Percentiles rank a stretch among this genome's conserved stretches.
These are phyloP conservation scores for Tachina lurida DNA, from an alignment of 2,888 invertebrate genomes.

Conservation along the genomic window DNA sequence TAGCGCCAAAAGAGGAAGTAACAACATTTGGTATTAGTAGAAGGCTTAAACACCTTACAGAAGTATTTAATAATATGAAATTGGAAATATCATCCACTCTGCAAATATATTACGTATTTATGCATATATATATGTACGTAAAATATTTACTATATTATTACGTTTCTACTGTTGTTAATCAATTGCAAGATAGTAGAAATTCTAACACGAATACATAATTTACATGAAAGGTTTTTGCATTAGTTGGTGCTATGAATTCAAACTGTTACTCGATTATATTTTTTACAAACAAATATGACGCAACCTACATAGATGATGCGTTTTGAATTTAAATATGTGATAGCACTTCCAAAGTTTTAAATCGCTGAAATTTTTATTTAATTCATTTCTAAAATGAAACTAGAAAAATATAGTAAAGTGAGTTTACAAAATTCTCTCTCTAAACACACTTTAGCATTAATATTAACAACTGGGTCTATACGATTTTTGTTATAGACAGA, in stretches of 20 bases:
- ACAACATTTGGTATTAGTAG: constrained; percentile 12
- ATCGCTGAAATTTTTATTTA: constrained; percentile 16
- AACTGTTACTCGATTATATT: constrained; percentile 34
- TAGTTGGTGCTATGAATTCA: constrained; percentile 43
- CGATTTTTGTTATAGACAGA: no score
- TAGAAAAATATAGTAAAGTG: neutral
- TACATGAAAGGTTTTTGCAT: neutral
- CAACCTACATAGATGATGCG: constrained; percentile 50
- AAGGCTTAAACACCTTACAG: constrained; percentile 26
- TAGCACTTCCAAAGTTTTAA: constrained; percentile 24
- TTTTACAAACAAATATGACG: constrained; percentile 61
- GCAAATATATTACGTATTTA: neutral
- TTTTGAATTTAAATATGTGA: constrained; percentile 43
- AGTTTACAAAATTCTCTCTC: neutral
- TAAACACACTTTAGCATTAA: no score
- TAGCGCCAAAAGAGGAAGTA: neutral
- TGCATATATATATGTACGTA: no score
- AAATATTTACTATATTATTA: no score
- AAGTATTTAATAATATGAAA: neutral
- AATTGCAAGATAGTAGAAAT: neutral
- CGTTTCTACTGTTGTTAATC: neutral
- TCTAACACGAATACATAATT: neutral
- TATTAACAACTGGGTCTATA: no score
- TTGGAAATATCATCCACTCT: neutral
- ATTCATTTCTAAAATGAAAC: neutral